Conservation (phyloP, 2,113 vertebrate genomes). For the Lasiurus borealis region DNA sequence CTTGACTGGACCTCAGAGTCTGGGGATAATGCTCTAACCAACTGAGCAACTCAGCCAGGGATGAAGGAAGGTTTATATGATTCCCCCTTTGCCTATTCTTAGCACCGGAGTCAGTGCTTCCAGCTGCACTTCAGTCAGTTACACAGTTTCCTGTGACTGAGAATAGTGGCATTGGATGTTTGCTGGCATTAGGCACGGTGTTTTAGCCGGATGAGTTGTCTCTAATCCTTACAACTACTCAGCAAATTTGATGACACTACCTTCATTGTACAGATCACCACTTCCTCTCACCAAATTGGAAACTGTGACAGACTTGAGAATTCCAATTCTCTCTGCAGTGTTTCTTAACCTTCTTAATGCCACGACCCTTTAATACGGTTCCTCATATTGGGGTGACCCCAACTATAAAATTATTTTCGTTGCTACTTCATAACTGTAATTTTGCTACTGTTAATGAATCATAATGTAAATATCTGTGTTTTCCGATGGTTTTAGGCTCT, state of each 20-base stretch:
- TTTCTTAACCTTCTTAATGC: no score
- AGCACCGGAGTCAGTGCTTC: background rate
- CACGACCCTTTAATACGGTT: no score
- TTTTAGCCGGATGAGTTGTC: background rate
- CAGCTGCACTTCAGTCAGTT: background rate
- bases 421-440: no score
- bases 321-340: background rate
- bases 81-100: background rate
- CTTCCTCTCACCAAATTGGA: background rate
- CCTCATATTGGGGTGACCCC: no score
- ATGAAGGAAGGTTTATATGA: background rate
- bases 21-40: background rate
- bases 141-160: background rate
- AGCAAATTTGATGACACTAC: background rate
- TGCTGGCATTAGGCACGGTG: background rate
- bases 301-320: background rate
- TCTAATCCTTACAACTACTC: background rate
- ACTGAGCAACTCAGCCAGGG: background rate
- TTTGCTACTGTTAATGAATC: no score
- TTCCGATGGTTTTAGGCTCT: no score
- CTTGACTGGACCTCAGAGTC: background rate
- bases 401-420: no score
- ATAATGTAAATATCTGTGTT: no score
- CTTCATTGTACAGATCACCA: background rate
- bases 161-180: background rate